These are phyloP conservation scores for Podilymbus podiceps DNA, from an alignment of 2,113 vertebrate species.

Conservation along the genomic window DNA sequence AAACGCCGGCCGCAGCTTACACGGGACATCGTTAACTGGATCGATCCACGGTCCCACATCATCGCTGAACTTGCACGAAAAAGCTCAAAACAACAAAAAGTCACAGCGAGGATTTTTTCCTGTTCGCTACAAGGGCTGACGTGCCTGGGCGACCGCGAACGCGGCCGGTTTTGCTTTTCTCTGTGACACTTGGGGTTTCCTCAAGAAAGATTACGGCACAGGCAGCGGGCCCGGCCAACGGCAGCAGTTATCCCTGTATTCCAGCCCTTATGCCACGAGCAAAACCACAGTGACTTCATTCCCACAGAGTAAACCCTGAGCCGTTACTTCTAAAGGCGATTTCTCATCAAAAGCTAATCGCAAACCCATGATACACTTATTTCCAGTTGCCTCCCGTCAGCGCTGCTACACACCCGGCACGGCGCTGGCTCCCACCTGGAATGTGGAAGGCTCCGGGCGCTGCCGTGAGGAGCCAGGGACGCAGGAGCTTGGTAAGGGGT, in stretches of 20 bases:
- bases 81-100: fast-evolving
- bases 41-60: fast-evolving
- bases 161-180: fast-evolving
- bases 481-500: too few species aligned
- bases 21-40: fast-evolving
- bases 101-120: fast-evolving
- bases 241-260: neutral
- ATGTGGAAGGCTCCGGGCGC: neutral
- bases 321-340: neutral
- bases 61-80: fast-evolving
- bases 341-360: neutral
- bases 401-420: neutral
- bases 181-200: neutral
- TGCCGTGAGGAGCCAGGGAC: too few species aligned
- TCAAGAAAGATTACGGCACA: fast-evolving
- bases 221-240: fast-evolving
- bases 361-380: fast-evolving
- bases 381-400: neutral
- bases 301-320: fast-evolving
- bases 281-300: neutral
- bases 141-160: fast-evolving
- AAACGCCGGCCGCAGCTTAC: neutral
- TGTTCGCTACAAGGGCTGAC: fast-evolving
- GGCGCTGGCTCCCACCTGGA: neutral
- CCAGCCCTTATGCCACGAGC: neutral